Conservation (phyloP, 2,797 vertebrate species). For the Lacerta viridis region DNA sequence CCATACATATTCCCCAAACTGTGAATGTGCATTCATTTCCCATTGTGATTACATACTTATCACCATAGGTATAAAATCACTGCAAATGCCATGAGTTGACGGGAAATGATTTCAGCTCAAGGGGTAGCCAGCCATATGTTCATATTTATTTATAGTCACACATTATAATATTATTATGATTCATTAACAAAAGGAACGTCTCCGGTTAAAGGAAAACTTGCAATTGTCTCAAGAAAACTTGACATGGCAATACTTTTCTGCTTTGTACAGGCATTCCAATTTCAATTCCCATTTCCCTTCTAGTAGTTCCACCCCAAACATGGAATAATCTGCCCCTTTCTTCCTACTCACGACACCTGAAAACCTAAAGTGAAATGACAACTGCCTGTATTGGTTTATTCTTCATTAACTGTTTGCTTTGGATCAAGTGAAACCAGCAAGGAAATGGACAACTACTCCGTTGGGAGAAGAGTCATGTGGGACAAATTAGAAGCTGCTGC, state of each 20-base stretch:
- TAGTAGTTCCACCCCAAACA: constrained; percentile 5
- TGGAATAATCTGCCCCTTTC: constrained; percentile 55
- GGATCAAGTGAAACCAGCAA: constrained; percentile 67
- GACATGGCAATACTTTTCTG: constrained; percentile 34
- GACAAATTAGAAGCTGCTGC: constrained; percentile 85
- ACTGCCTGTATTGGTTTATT: constrained; percentile 76
- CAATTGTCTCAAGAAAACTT: constrained; percentile 33
- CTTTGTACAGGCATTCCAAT: constrained; percentile 19
- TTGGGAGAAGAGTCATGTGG: constrained; percentile 82
- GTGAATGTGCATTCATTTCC: constrained; percentile 1
- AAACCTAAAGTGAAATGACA: constrained; percentile 74
- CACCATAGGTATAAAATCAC: constrained; percentile 11
- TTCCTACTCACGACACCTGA: constrained; percentile 60
- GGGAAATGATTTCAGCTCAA: background rate
- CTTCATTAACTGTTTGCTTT: constrained; percentile 74
- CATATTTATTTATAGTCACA: too few relatives aligned
- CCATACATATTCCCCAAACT: background rate
- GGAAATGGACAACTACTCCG: constrained; percentile 70
- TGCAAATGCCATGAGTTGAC: background rate
- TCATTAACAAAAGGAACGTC: constrained; percentile 51
- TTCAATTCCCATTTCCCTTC: constrained; percentile 49
- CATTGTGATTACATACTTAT: background rate
- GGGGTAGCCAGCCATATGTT: background rate
- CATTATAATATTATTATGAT: constrained; percentile 1
- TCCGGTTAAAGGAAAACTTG: constrained; percentile 32